Conservation (phyloP, 2,888 invertebrate genomes). For the Zaprionus lineosus region DNA sequence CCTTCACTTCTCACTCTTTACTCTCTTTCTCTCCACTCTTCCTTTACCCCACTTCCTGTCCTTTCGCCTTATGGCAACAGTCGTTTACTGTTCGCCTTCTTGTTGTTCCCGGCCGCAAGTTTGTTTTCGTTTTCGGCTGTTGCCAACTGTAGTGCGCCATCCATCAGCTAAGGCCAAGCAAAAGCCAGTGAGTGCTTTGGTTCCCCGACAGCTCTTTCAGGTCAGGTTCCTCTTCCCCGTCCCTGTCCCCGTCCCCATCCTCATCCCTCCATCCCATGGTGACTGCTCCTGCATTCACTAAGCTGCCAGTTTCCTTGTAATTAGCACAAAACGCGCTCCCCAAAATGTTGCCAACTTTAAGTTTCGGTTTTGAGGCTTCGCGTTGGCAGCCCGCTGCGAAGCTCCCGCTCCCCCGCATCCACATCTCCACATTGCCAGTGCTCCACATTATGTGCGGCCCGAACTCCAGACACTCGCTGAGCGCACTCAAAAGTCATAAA, state of each 20-base stretch:
- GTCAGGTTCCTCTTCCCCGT: too few species aligned
- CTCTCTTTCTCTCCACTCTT: background rate
- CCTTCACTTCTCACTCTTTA: background rate
- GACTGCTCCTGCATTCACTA: constrained; percentile 5
- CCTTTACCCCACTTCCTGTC: background rate
- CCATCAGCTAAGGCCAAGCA: constrained; percentile 44
- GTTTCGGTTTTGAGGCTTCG: constrained; percentile 36
- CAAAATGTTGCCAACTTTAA: constrained; percentile 69
- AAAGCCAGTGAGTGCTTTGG: background rate
- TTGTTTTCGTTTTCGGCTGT: constrained; percentile 65
- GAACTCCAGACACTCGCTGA: constrained; percentile 53
- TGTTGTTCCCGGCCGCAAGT: constrained; percentile 70
- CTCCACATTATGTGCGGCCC: constrained; percentile 67
- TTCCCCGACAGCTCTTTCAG: too few species aligned
- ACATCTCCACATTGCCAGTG: constrained; percentile 33
- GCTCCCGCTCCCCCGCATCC: constrained; percentile 11
- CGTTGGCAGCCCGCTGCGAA: constrained; percentile 39
- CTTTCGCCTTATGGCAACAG: constrained; percentile 24
- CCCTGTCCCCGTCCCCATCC: too few species aligned
- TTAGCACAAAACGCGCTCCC: constrained; percentile 67
- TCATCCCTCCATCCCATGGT: too few species aligned
- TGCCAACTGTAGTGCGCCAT: constrained; percentile 68
- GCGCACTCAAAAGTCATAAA: constrained; percentile 76
- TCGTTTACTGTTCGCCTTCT: constrained; percentile 41
- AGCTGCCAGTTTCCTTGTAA: constrained; percentile 60